Evolutionary conservation across 1,140 invertebrate genomes (phyloP).

Genomic region (Leptopilina clavipes): DNA sequence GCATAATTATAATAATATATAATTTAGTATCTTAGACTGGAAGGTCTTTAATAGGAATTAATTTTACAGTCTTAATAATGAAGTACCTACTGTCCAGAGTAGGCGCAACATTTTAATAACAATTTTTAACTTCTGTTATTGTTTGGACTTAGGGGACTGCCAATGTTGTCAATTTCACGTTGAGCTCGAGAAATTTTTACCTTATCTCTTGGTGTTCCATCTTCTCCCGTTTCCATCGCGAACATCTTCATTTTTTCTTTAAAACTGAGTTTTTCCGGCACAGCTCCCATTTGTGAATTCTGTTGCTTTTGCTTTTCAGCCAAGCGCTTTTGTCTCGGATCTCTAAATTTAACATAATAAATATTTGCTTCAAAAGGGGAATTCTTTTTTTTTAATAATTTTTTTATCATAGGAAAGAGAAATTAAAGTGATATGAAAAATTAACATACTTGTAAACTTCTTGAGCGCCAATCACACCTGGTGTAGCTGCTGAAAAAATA

Average conservation of each 20-base stretch:
- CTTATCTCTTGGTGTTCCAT: slow-evolving; percentile 90
- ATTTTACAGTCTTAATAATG: slow-evolving; percentile 19
- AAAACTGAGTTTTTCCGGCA: slow-evolving; percentile 93
- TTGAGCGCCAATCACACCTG: slow-evolving; percentile 94
- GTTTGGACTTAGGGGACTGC: slow-evolving; percentile 71
- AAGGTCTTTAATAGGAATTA: neutral
- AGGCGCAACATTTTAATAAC: slow-evolving; percentile 41
- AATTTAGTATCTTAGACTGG: slow-evolving; percentile 22
- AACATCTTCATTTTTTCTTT: slow-evolving; percentile 99
- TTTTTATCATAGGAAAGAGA: neutral
- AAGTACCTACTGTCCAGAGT: slow-evolving; percentile 10
- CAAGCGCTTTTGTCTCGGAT: slow-evolving; percentile 87
- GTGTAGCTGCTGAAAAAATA: slow-evolving; percentile 80
- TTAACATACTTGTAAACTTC: slow-evolving; percentile 88
- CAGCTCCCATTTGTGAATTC: slow-evolving; percentile 78
- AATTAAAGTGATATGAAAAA: neutral
- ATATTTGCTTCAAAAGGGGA: neutral
- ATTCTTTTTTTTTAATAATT: neutral
- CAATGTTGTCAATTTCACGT: slow-evolving; percentile 88
- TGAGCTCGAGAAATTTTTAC: slow-evolving; percentile 95
- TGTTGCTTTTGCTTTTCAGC: slow-evolving; percentile 85
- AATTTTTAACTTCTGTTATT: slow-evolving; percentile 61
- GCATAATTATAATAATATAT: slow-evolving; percentile 20
- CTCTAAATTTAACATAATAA: slow-evolving; percentile 74
- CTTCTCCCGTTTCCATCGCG: slow-evolving; percentile 92